These are phyloP conservation scores for Chouioia cunea DNA, from an alignment of 2,888 invertebrate genomes.

Conservation along the genomic window DNA sequence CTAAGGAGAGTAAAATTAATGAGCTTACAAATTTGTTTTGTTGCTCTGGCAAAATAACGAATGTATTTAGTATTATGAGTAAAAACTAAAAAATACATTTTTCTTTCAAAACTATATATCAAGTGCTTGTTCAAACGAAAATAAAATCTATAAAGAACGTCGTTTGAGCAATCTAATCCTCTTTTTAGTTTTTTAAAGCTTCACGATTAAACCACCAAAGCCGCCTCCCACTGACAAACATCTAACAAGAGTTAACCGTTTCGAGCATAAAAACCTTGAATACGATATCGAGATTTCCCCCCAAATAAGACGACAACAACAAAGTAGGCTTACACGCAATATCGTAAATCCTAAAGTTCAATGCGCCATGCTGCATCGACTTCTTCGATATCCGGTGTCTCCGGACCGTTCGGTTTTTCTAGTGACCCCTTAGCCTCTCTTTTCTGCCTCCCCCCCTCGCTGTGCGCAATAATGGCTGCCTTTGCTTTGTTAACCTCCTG, in stretches of 20 bases:
- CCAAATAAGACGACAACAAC: constrained; percentile 18
- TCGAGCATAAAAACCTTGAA: background rate
- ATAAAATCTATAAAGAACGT: no score
- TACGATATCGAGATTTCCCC: background rate
- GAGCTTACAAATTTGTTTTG: no score
- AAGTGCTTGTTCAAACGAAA: no score
- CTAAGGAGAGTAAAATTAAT: no score
- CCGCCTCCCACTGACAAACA: no score
- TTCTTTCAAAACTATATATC: no score
- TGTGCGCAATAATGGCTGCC: constrained; percentile 16
- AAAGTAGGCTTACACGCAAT: background rate
- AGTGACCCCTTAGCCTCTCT: background rate
- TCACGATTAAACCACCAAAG: no score
- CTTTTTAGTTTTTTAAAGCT: no score
- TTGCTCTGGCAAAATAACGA: no score
- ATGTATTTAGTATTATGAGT: no score
- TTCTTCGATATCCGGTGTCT: constrained; percentile 21
- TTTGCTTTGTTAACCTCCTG: constrained; percentile 7
- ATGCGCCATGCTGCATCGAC: background rate
- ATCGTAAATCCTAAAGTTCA: constrained; percentile 20
- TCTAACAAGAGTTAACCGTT: constrained; percentile 2
- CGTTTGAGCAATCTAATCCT: no score
- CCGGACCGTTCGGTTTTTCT: constrained; percentile 5
- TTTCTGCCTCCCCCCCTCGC: background rate
- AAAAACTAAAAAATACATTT: no score